Percentiles rank a stretch among this genome's conserved stretches.
These are phyloP conservation scores for Ariolimax columbianus DNA, from an alignment of 2,888 invertebrate species.

Conservation along the genomic window DNA sequence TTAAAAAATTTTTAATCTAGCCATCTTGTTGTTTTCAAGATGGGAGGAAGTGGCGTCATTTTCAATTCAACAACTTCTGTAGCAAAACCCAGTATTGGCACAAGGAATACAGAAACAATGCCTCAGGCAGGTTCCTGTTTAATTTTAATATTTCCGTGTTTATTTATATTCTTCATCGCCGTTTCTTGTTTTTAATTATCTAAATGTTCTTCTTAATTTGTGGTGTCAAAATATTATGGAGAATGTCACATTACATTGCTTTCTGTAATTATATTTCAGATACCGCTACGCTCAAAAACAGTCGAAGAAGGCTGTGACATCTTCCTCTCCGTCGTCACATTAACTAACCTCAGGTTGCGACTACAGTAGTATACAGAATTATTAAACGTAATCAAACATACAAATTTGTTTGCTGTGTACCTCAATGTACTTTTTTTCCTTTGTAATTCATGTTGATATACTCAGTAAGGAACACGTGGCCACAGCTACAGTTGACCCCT, in stretches of 20 bases:
- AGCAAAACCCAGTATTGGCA: too few relatives aligned
- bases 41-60: too few relatives aligned
- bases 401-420: not conserved
- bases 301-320: not conserved
- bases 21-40: too few relatives aligned
- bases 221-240: not conserved
- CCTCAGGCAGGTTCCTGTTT: too few relatives aligned
- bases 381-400: not conserved
- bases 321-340: not conserved
- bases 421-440: not conserved
- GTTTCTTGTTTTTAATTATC: too few relatives aligned
- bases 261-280: conserved; percentile 5
- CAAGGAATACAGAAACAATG: too few relatives aligned
- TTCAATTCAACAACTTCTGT: too few relatives aligned
- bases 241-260: not conserved
- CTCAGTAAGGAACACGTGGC: not conserved
- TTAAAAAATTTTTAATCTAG: too few relatives aligned
- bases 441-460: too few relatives aligned
- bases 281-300: not conserved
- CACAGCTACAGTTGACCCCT: not conserved
- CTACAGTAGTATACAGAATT: not conserved
- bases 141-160: too few relatives aligned
- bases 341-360: not conserved
- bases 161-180: too few relatives aligned
- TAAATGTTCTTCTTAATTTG: not conserved